These are phyloP conservation scores for Pseudomugil gertrudae DNA, from an alignment of 2,797 vertebrate species.

Conservation along the genomic window DNA sequence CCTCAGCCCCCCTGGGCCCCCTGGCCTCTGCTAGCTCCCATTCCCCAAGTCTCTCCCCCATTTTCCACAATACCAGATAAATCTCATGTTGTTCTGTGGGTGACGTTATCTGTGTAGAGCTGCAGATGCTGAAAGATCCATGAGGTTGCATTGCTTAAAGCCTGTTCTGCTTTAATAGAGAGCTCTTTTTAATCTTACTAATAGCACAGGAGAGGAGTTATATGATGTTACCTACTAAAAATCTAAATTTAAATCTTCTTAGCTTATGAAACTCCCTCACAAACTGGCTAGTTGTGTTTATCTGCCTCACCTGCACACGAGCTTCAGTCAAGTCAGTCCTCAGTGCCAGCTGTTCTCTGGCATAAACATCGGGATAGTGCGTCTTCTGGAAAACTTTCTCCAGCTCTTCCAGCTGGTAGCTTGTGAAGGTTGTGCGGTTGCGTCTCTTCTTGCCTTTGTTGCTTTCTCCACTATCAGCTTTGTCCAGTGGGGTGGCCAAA, in stretches of 20 bases:
- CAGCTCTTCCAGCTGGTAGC: conserved; percentile 97
- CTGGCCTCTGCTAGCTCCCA: conserved; percentile 69
- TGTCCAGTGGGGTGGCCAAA: conserved; percentile 89
- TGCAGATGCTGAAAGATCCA: conserved; percentile 73
- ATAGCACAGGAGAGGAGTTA: background rate
- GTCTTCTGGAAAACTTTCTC: conserved; percentile 99
- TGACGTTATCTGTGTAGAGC: conserved; percentile 78
- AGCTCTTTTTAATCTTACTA: conserved; percentile 12
- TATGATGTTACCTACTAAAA: background rate
- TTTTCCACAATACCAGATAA: conserved; percentile 79
- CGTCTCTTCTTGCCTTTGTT: conserved; percentile 98
- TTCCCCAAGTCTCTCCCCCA: conserved; percentile 59
- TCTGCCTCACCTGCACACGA: conserved; percentile 87
- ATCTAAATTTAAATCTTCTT: background rate
- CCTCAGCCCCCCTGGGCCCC: conserved; percentile 65
- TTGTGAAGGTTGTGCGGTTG: conserved; percentile 98
- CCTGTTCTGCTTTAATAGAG: conserved; percentile 24
- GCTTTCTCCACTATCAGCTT: conserved; percentile 89
- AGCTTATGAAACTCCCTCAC: no score
- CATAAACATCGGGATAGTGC: conserved; percentile 97
- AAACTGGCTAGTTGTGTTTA: background rate
- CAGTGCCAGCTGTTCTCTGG: conserved; percentile 96
- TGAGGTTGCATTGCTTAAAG: conserved; percentile 55
- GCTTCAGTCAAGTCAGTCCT: conserved; percentile 98
- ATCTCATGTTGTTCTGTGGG: conserved; percentile 71